Evolutionary conservation across 2,888 invertebrate genomes (phyloP).

Genomic region (Ceriagrion tenellum): DNA sequence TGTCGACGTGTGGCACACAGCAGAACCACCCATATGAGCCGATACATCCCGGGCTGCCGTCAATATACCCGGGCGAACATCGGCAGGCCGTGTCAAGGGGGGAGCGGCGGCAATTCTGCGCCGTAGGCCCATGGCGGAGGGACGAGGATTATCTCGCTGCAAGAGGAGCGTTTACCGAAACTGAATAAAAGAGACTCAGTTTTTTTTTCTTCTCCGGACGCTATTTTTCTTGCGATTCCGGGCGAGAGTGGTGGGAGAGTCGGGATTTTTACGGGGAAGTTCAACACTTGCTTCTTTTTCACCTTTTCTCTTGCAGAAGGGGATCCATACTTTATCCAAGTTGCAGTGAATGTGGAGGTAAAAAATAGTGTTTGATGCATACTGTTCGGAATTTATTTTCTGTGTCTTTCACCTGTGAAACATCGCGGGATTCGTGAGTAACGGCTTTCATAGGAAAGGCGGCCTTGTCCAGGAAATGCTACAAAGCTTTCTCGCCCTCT

Average conservation of each 20-base stretch:
- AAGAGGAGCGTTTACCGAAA: neutral
- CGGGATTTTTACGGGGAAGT: neutral
- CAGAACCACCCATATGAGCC: neutral
- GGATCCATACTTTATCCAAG: neutral
- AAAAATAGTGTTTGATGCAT: too few species aligned
- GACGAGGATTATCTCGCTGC: slow-evolving; percentile 6
- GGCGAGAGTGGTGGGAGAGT: neutral
- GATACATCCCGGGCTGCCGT: neutral
- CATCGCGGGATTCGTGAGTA: too few species aligned
- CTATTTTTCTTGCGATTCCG: neutral
- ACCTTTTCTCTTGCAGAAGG: neutral
- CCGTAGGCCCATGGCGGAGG: neutral
- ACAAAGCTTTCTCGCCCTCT: too few species aligned
- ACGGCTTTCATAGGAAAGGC: too few species aligned
- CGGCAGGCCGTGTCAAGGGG: neutral
- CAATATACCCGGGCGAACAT: neutral
- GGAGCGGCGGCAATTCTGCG: neutral
- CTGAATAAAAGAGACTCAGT: neutral
- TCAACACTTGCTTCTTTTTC: neutral
- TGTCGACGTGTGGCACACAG: neutral
- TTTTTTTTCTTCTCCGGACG: neutral
- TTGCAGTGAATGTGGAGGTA: neutral
- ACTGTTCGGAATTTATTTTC: too few species aligned
- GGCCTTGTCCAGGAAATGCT: too few species aligned
- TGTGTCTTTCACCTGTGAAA: too few species aligned